A percentile compares a stretch with the other conserved stretches of the same genome.
phyloP scores from a whole-genome alignment of 2,888 invertebrate species.

The Tinea semifulvella region DNA sequence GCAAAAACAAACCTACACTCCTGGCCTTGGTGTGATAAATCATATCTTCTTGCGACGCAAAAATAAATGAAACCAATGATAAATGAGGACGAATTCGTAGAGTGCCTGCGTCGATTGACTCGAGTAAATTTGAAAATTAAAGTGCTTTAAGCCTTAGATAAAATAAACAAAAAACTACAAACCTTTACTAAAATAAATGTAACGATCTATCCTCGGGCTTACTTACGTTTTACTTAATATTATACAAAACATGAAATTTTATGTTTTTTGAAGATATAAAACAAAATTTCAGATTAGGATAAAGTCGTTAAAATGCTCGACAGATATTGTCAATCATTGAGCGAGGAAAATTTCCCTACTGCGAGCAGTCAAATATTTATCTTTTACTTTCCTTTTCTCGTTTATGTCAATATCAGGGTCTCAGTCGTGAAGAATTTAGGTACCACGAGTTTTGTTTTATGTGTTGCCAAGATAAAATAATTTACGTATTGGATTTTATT shows the following conservation, averaged over 20 bases:
- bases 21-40: slow-evolving; percentile 59
- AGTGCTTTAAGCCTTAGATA: not conserved
- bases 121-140: slow-evolving; percentile 47
- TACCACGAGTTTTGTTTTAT: slow-evolving; percentile 29
- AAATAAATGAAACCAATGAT: slow-evolving; percentile 66
- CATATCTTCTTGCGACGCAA: slow-evolving; percentile 62
- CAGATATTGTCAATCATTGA: slow-evolving; percentile 42
- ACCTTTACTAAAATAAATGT: no score
- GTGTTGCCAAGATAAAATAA: slow-evolving; percentile 27
- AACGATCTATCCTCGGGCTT: no score
- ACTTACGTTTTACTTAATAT: no score
- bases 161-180: no score
- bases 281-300: slow-evolving; percentile 30
- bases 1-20: slow-evolving; percentile 62
- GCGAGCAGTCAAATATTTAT: slow-evolving; percentile 48
- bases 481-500: slow-evolving; percentile 5
- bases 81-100: slow-evolving; percentile 53
- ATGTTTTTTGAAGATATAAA: no score
- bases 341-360: slow-evolving; percentile 33
- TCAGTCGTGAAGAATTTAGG: slow-evolving; percentile 38
- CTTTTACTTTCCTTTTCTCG: slow-evolving; percentile 17
- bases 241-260: no score
- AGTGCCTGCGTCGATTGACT: slow-evolving; percentile 46
- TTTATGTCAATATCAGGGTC: slow-evolving; percentile 37
- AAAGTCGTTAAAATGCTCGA: slow-evolving; percentile 29